Percentiles rank a stretch among this genome's conserved stretches.
phyloP scores from a whole-genome alignment of 2,797 vertebrate genomes.

The Ciconia nigra region DNA sequence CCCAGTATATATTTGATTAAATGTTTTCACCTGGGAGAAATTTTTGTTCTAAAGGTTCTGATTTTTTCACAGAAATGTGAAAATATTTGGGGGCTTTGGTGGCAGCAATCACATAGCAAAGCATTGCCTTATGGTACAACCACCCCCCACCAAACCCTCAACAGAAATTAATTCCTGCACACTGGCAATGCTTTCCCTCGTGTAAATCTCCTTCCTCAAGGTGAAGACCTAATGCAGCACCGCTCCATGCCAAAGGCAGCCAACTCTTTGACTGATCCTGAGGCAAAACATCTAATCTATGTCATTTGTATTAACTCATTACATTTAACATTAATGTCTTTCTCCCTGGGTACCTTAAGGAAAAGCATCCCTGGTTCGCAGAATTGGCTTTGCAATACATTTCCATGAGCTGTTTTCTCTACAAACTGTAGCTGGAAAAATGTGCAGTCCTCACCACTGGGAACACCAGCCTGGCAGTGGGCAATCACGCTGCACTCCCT shows the following conservation, averaged over 20 bases:
- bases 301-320: neutral
- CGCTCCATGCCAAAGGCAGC: neutral
- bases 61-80: neutral
- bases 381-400: neutral
- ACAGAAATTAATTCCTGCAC: neutral
- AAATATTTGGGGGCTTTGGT: neutral
- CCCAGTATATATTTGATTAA: neutral
- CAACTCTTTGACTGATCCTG: neutral
- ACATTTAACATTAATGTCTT: neutral
- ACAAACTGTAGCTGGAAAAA: neutral
- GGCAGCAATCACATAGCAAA: neutral
- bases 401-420: neutral
- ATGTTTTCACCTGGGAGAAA: neutral
- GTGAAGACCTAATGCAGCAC: neutral
- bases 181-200: neutral
- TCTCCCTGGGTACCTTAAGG: neutral
- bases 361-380: neutral
- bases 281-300: neutral
- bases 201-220: neutral
- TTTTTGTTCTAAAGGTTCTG: neutral
- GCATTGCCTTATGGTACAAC: neutral
- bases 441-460: neutral
- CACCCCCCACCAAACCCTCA: neutral
- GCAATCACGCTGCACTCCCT: rapidly evolving
- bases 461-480: neutral